Percentiles rank a stretch among this genome's conserved stretches.
Conservation (phyloP, 2,113 vertebrate genomes). For the Bagarius yarrelli region DNA sequence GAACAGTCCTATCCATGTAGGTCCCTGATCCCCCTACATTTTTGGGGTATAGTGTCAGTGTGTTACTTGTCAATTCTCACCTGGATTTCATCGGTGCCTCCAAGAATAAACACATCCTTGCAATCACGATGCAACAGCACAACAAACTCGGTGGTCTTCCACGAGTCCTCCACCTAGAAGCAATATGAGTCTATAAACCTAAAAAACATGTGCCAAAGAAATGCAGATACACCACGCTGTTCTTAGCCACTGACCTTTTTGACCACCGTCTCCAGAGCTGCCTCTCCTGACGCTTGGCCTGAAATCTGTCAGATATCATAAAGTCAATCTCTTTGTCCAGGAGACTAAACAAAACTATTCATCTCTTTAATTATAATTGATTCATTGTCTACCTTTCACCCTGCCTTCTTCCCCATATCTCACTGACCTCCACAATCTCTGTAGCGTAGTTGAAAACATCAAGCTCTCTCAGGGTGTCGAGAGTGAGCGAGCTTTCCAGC, state of each 20-base stretch:
- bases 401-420: neutral
- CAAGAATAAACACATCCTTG: conserved; percentile 79
- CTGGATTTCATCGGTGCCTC: conserved; percentile 82
- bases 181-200: neutral
- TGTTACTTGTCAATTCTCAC: conserved; percentile 54
- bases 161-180: conserved; percentile 75
- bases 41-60: neutral
- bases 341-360: neutral
- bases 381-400: neutral
- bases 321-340: neutral
- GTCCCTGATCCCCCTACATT: neutral
- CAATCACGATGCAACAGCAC: conserved; percentile 74
- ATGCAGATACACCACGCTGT: neutral
- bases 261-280: conserved; percentile 75
- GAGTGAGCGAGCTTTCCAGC: conserved; percentile 63
- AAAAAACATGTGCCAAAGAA: neutral
- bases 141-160: conserved; percentile 77
- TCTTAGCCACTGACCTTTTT: conserved; percentile 69
- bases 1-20: neutral
- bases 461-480: conserved; percentile 69
- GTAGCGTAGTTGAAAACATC: conserved; percentile 68
- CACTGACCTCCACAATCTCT: conserved; percentile 75
- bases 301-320: conserved; percentile 65
- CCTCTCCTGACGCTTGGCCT: conserved; percentile 80
- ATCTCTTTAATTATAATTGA: neutral